These are phyloP conservation scores for Anolis carolinensis DNA, from an alignment of 2,113 vertebrate species.

Conservation along the genomic window DNA sequence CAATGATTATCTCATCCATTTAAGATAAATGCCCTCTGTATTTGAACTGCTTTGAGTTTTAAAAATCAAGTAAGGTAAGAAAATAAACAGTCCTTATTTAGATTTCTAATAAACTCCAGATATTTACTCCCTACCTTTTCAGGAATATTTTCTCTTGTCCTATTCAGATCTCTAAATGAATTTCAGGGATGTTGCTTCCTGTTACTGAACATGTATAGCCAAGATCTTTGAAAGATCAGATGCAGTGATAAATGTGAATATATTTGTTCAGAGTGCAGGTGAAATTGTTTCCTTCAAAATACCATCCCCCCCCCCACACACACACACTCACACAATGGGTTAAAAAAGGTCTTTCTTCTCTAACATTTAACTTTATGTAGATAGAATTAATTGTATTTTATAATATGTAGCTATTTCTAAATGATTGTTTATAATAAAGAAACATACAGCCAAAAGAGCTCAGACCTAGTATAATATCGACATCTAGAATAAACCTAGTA, in stretches of 20 bases:
- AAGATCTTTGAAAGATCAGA: background rate
- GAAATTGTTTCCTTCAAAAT: no score
- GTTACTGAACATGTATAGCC: background rate
- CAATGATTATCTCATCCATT: constrained; percentile 18
- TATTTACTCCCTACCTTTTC: background rate
- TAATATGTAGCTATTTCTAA: no score
- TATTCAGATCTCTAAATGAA: background rate
- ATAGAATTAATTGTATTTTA: background rate
- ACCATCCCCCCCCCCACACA: no score
- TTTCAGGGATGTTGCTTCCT: background rate
- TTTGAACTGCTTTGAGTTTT: background rate
- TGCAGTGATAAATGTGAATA: no score
- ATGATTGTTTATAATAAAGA: background rate
- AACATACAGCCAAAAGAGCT: background rate
- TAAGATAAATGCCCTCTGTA: constrained; percentile 2
- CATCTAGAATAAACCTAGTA: no score
- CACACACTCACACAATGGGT: no score
- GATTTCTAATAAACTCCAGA: background rate
- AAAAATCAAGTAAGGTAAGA: constrained; percentile 2
- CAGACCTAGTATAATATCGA: background rate
- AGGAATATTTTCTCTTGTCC: background rate
- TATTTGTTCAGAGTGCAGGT: no score
- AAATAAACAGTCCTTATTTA: background rate
- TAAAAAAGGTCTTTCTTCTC: background rate
- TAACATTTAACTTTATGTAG: background rate